Conservation (phyloP, 2,888 invertebrate species). For the Tenthredo distinguenda region DNA sequence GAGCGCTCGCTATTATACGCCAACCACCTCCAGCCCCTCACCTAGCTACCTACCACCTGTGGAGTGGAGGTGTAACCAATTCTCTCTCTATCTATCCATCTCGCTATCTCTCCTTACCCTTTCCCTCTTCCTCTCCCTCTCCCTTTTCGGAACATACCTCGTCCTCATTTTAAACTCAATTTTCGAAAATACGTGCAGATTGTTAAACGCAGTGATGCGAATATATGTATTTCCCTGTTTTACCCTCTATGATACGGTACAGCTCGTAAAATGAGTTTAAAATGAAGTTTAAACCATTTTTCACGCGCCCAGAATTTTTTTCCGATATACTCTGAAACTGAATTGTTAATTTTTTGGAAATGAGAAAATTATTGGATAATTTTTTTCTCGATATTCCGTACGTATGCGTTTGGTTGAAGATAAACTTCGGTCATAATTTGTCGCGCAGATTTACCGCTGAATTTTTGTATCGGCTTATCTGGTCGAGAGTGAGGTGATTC, state of each 20-base stretch:
- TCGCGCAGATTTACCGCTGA: neutral
- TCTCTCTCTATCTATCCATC: neutral
- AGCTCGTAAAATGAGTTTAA: neutral
- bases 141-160: neutral
- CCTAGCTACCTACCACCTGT: constrained; percentile 46
- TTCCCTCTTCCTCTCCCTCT: neutral
- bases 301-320: neutral
- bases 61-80: constrained; percentile 50
- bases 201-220: neutral
- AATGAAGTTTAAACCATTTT: neutral
- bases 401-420: neutral
- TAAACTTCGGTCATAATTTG: neutral
- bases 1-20: constrained; percentile 75
- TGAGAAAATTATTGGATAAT: neutral
- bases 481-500: neutral
- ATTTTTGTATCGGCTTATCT: constrained; percentile 24
- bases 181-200: neutral
- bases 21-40: constrained; percentile 63
- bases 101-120: neutral
- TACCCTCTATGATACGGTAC: neutral
- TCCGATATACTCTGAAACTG: neutral
- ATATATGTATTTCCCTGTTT: neutral
- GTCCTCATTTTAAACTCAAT: neutral
- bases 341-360: neutral
- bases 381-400: too few relatives aligned